These are phyloP conservation scores for Hypsopygia costalis DNA, from an alignment of 2,888 invertebrate genomes.

Conservation along the genomic window DNA sequence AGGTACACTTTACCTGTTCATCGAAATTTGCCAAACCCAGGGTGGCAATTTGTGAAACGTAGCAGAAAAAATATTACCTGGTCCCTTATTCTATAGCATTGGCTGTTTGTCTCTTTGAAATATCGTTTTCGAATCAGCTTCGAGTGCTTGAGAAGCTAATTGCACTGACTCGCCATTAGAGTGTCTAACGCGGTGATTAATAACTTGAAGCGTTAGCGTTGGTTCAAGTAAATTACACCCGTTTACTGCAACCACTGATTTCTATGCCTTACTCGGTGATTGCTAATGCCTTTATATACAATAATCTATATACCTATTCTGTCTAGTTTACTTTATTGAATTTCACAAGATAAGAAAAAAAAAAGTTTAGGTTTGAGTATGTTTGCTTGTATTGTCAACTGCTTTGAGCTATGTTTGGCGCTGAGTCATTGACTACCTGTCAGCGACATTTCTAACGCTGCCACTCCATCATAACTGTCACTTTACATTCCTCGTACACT, in stretches of 20 bases:
- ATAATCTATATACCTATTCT: constrained; percentile 12
- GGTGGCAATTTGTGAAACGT: constrained; percentile 35
- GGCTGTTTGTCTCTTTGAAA: constrained; percentile 40
- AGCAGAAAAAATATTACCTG: constrained; percentile 47
- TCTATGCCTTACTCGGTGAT: constrained; percentile 34
- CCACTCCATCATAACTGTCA: constrained; percentile 64
- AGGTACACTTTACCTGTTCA: constrained; percentile 68
- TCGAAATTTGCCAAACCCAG: constrained; percentile 46
- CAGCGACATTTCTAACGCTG: constrained; percentile 55
- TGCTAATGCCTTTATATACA: constrained; percentile 33
- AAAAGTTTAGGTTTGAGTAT: constrained; percentile 10
- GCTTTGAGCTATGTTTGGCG: constrained; percentile 37
- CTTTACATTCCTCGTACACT: constrained; percentile 56
- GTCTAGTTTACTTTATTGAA: not conserved
- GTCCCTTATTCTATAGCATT: constrained; percentile 35
- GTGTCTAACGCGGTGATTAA: constrained; percentile 54
- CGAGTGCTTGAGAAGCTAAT: constrained; percentile 47
- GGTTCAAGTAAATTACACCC: constrained; percentile 44
- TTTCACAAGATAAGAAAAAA: constrained; percentile 7
- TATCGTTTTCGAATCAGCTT: constrained; percentile 44
- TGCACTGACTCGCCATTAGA: constrained; percentile 50
- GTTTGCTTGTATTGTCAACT: constrained; percentile 32
- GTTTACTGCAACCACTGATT: constrained; percentile 41
- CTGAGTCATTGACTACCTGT: constrained; percentile 70
- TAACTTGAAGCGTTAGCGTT: constrained; percentile 41